phyloP scores from a whole-genome alignment of 2,113 vertebrate species.

The Pseudorectes ferrugineus region DNA sequence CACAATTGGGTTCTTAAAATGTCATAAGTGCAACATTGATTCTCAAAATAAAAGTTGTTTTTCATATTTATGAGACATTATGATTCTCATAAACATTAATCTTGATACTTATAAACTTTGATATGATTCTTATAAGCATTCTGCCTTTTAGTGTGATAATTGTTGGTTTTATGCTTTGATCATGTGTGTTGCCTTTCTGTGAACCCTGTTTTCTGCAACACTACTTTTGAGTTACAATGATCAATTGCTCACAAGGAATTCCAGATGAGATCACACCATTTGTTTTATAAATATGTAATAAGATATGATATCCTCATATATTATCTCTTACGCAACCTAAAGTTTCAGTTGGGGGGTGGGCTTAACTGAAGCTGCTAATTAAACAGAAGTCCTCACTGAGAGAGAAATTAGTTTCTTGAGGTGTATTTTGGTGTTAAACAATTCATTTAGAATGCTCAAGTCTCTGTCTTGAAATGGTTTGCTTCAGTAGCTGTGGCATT shows the following conservation, averaged over 20 bases:
- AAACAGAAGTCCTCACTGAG: neutral
- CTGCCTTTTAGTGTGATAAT: neutral
- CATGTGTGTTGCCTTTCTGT: neutral
- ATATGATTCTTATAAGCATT: neutral
- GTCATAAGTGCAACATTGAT: neutral
- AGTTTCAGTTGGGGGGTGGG: accelerated
- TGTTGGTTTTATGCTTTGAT: neutral
- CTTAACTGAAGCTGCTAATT: neutral
- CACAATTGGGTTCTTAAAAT: neutral
- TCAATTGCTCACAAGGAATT: neutral
- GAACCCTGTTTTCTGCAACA: neutral
- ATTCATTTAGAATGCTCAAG: neutral
- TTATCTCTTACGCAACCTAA: neutral
- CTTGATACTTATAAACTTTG: neutral
- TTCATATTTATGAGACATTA: neutral
- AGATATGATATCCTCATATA: neutral
- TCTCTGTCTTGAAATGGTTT: neutral
- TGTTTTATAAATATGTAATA: neutral
- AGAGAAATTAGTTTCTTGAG: neutral
- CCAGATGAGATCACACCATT: neutral
- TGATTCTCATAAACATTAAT: neutral
- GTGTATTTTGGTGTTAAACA: neutral
- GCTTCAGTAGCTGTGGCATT: neutral
- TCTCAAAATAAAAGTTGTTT: neutral
- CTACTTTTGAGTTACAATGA: neutral